Base-by-base conservation (phyloP, 2,113 vertebrate genomes). In the Pardalotus punctatus region DNA sequence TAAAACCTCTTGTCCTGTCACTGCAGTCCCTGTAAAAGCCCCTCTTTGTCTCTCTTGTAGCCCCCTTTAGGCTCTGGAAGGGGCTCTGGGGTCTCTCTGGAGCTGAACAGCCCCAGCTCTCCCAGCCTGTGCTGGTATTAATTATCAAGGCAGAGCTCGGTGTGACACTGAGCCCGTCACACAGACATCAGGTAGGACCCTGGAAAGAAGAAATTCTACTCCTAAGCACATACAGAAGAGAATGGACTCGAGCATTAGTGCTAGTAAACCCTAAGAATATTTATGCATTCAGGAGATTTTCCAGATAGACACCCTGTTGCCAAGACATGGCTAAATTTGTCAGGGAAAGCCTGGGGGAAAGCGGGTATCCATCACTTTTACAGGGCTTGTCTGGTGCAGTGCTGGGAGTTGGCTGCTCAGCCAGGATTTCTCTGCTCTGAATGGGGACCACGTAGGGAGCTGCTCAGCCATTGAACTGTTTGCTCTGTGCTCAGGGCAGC, bases 221-320 rank as follows among this genome's bases (percentile, higher is more conserved):
- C 1, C 22, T 50, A 23, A 88, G 23, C 10, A 29, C 14, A 7
- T 24, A 1, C 2, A 57, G 27, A 73, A 62, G 50, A 9, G 22
- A 91, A 33, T 16, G 43, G 38, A 10, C 38, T 73, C 0, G 0
- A 66, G 6, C 15, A 9, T n/a, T 27, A 62, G 6, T 25, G 19
- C 19, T 14, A 12, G 12, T 25, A 43, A 81, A 45, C 3, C 35
- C 23, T 45, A 31, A n/a, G 48, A 42, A 38, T 38, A 58, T 48
- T 74, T 47, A 51, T n/a, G 27, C 14, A 14, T 45, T 94, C 36
- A 38, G 35, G 60, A 72, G 27, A 17, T 66, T 76, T 93, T 93
- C 17, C 86, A 73, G 33, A 9, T 9, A 40, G 51, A n/a, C 36
- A 11, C 2, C 36, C 65, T 21, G 10, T 6, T 57, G n/a, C 25